Base-by-base conservation (phyloP, 1,140 invertebrate species). In the Hycleus cichorii region DNA sequence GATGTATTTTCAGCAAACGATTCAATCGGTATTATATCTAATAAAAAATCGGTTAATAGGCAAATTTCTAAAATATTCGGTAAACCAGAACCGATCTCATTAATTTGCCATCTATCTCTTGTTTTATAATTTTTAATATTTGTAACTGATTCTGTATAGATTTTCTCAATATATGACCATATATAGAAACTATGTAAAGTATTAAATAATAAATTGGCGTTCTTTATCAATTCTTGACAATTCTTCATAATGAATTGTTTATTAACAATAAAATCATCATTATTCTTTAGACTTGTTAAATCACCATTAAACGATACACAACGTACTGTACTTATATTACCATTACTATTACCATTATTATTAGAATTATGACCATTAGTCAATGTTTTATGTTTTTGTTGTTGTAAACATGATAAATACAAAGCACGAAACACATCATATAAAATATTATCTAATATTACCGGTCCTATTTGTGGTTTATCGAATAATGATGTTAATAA, bases 401-500 rank as follows among this genome's bases (percentile, higher is more conserved):
- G 63, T 55, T 73, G 61, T 44, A 71, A 56, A 59, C 71, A 73
- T 6, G 72, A 71, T 26, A 73, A 46, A 60, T 74, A 78, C 63
- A 79, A 69, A 18, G 78, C 70, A 25, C 90, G 83, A 73, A 95
- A 90, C 49, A 95, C 85, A 72, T 95, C 89, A 58, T 89, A 83
- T 5, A 95, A 78, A 56, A 94, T 87, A 73, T 88, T 86, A 68
- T 95, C 91, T 48, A 95, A 72, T 62, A 96, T 91, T 7, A 86
- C 81, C 46, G 85, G 84, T 8, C 91, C 90, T 53, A 96, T 90
- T 74, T 95, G 92, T 40, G 87, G 85, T 73, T 94, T 91, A 71
- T 97, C 93, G 24, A 96, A 76, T 32, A 97, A 76, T 39, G 91
- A 93, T 5, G 93, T 85, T 55, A 97, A 76, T 49, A 96, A 83